phyloP scores from a whole-genome alignment of 2,113 vertebrate species.

The Pterocles orientalis region DNA sequence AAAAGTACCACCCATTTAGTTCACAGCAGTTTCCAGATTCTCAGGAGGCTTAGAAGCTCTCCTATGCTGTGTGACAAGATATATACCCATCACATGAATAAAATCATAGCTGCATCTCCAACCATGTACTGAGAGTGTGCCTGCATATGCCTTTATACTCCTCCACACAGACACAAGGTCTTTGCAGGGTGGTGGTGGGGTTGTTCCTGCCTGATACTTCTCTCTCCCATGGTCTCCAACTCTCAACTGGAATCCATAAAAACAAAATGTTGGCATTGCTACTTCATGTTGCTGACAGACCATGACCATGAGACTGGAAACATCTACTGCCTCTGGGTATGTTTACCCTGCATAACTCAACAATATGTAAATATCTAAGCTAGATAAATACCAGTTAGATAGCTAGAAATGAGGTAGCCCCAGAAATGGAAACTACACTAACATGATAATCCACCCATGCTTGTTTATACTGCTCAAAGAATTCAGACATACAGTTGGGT shows the following conservation, averaged over 20 bases:
- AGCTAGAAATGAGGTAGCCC: not conserved
- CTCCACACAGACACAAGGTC: not conserved
- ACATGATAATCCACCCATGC: conserved; percentile 17
- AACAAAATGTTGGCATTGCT: not conserved
- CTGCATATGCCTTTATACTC: not conserved
- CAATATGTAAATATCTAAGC: not conserved
- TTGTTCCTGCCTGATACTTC: not conserved
- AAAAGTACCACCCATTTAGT: not conserved
- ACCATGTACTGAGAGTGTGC: not conserved
- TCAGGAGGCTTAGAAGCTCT: not conserved
- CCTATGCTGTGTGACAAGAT: not conserved
- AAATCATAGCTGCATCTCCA: not conserved
- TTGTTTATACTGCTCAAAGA: not conserved
- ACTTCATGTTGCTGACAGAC: not conserved
- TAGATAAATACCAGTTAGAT: conserved; percentile 9
- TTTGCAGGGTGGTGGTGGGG: not conserved
- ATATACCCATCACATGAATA: not conserved
- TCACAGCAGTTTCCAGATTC: not conserved
- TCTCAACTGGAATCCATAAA: not conserved
- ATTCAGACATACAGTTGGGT: not conserved
- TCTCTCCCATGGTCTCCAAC: not conserved
- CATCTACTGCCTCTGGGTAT: not conserved
- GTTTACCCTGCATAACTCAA: conserved; percentile 25
- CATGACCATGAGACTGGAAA: not conserved
- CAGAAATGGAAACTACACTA: conserved; percentile 35